Evolutionary conservation across 2,797 vertebrate species (phyloP).

Genomic region (Chelon auratus): DNA sequence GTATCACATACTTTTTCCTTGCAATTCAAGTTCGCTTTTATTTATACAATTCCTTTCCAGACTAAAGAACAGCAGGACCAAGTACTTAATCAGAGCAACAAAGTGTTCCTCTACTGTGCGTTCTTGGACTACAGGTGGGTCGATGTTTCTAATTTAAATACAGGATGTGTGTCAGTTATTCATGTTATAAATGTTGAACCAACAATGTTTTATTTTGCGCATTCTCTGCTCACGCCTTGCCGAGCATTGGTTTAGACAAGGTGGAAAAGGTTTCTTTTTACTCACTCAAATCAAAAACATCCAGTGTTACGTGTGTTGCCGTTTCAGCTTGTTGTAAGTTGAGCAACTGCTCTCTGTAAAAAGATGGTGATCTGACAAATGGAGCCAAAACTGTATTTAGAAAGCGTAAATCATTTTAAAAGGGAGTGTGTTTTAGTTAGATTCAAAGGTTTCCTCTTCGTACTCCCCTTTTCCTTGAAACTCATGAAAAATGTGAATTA

Average conservation of each 20-base stretch:
- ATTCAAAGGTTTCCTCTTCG: constrained; percentile 57
- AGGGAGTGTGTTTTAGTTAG: constrained; percentile 72
- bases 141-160: constrained; percentile 22
- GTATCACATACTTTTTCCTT: constrained; percentile 15
- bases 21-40: constrained; percentile 1
- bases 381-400: constrained; percentile 57
- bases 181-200: constrained; percentile 23
- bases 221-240: constrained; percentile 18
- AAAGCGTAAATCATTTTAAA: constrained; percentile 70
- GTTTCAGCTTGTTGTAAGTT: constrained; percentile 48
- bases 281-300: constrained; percentile 56
- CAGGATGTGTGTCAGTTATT: constrained; percentile 21
- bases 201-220: constrained; percentile 38
- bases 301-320: constrained; percentile 24
- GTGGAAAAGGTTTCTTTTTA: constrained; percentile 15
- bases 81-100: constrained; percentile 88
- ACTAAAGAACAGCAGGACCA: constrained; percentile 85
- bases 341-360: constrained; percentile 51
- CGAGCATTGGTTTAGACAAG: constrained; percentile 38
- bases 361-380: constrained; percentile 48
- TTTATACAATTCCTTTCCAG: constrained; percentile 81
- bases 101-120: constrained; percentile 92
- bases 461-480: constrained; percentile 56
- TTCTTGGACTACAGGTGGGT: constrained; percentile 96
- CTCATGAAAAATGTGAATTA: constrained; percentile 67